Base-by-base conservation (phyloP, 1,140 invertebrate species). In the Sinella curviseta region DNA sequence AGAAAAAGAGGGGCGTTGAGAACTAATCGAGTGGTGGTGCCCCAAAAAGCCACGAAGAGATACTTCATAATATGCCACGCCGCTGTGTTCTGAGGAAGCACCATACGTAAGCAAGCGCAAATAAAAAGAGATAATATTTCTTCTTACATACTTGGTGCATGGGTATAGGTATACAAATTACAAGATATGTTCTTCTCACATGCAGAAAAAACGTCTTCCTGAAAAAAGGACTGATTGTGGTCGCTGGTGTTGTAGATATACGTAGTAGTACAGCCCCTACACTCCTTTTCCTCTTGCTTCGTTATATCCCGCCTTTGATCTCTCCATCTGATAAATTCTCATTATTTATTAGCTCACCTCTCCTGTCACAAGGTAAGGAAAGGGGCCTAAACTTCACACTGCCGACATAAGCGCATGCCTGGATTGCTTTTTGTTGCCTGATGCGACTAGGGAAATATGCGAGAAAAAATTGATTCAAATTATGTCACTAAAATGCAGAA, bases 1-100 rank as follows among this genome's bases (percentile, higher is more conserved):
- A 77, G 73, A 75, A 79, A n/a, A 77, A 79, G 78, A 82, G 78
- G 78, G 81, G 78, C 78, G 78, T 82, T n/a, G n/a, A 82, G 55
- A 60, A 77, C 81, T 82, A 82, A 82, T 82, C 78, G 75, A 77
- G 78, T 79, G 80, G 48, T 76, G 17, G 4, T 48, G 17, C 39
- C 39, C 4, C 39, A 48, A 48, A 4, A 48, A 48, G 39, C 4
- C 39, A 8, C 39, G 17, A 48, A 48, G 17, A 48, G 39, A 48
- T n/a, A n/a, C n/a, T n/a, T 48, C 39, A 48, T 8, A 48, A 48
- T 48, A 17, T 48, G 17, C 4, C 17, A 17, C 39, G 39, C 39
- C 17, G 4, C 17, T 48, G 39, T 48, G 39, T 48, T 4, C 39
- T 8, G n/a, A n/a, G n/a, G n/a, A n/a, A n/a, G n/a, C n/a, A n/a